phyloP scores from a whole-genome alignment of 2,888 invertebrate genomes.

The Chrysotoxum bicinctum region DNA sequence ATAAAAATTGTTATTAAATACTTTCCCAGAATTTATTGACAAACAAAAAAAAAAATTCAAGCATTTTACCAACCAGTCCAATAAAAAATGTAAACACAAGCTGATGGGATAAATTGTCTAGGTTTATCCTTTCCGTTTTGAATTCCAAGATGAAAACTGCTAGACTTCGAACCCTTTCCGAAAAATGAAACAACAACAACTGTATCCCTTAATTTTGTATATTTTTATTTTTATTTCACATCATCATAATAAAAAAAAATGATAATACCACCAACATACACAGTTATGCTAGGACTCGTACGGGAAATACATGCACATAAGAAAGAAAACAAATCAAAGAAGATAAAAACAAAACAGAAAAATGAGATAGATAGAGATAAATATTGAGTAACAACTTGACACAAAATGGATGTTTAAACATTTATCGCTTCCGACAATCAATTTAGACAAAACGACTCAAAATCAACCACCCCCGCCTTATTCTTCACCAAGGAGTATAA shows the following conservation, averaged over 20 bases:
- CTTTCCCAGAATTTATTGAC: background rate
- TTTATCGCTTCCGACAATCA: slow-evolving; percentile 71
- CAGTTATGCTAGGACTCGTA: background rate
- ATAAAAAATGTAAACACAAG: slow-evolving; percentile 10
- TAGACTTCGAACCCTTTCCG: background rate
- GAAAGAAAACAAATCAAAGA: slow-evolving; percentile 12
- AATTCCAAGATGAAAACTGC: background rate
- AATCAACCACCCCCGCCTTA: slow-evolving; percentile 35
- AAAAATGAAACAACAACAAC: slow-evolving; percentile 7
- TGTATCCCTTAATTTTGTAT: slow-evolving; percentile 5
- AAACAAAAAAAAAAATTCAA: slow-evolving; percentile 25
- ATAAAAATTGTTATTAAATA: slow-evolving; percentile 38
- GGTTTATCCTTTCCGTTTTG: slow-evolving; percentile 6
- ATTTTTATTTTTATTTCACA: slow-evolving; percentile 27
- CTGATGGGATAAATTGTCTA: background rate
- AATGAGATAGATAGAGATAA: slow-evolving; percentile 33
- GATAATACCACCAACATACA: background rate
- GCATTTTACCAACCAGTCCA: background rate
- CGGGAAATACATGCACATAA: slow-evolving; percentile 6
- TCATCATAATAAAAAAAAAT: slow-evolving; percentile 41
- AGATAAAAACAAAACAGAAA: slow-evolving; percentile 8
- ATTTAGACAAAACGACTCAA: slow-evolving; percentile 72
- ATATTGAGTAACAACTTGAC: slow-evolving; percentile 70
- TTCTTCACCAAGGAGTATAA: background rate
- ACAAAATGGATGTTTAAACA: slow-evolving; percentile 71